Evolutionary conservation across 2,113 vertebrate species (phyloP).

Genomic region (Mastomys coucha): DNA sequence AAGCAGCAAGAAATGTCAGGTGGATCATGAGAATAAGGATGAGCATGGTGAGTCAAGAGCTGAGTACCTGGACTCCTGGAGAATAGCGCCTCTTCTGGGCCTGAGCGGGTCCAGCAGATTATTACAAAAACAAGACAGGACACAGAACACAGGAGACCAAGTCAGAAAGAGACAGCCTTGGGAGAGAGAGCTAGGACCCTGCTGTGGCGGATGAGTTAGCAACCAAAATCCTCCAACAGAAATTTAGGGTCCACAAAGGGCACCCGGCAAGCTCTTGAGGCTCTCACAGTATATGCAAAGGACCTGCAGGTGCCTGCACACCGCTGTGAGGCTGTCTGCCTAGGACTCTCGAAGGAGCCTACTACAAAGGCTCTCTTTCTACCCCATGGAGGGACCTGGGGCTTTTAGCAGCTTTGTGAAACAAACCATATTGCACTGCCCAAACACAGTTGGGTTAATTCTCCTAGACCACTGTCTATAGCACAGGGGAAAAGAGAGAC

Average conservation of each 20-base stretch:
- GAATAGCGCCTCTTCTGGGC: conserved; percentile 98
- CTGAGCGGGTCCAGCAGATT: conserved; percentile 88
- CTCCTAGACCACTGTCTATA: not conserved
- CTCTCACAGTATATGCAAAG: not conserved
- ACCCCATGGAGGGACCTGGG: not conserved
- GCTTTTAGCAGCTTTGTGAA: conserved; percentile 14
- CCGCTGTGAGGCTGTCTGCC: conserved; percentile 4
- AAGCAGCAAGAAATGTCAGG: conserved; percentile 44
- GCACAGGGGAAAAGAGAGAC: not conserved
- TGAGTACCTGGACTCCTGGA: conserved; percentile 95
- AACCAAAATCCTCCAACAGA: conserved; percentile 8
- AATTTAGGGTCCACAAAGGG: not conserved
- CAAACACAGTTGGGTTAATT: not conserved
- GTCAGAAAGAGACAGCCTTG: conserved; percentile 74
- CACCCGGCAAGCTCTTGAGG: not conserved
- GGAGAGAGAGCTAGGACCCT: conserved; percentile 23
- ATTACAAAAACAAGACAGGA: conserved; percentile 85
- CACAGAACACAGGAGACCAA: conserved; percentile 84
- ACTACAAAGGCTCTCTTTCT: not conserved
- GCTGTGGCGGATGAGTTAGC: not conserved
- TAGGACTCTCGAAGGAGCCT: not conserved
- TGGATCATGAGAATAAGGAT: conserved; percentile 3
- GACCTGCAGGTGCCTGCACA: not conserved
- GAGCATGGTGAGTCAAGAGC: conserved; percentile 36
- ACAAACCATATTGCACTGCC: not conserved